These are phyloP conservation scores for Trichopria drosophilae DNA, from an alignment of 2,888 invertebrate species.

Conservation along the genomic window DNA sequence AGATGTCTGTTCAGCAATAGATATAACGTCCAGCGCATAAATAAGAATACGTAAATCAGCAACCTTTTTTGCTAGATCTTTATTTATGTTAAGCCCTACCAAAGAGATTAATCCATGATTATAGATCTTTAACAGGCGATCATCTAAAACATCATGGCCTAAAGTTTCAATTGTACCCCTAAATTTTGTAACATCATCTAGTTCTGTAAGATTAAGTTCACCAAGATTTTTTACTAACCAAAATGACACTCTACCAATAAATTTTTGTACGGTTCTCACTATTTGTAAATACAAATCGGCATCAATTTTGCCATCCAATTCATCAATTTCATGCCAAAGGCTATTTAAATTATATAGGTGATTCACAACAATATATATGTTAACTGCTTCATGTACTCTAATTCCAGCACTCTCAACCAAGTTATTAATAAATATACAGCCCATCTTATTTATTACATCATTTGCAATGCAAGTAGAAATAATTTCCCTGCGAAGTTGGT, in stretches of 20 bases:
- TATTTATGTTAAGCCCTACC: conserved; percentile 18
- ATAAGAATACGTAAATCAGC: conserved; percentile 16
- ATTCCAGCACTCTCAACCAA: conserved; percentile 9
- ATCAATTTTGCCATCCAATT: conserved; percentile 21
- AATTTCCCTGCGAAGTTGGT: conserved; percentile 6
- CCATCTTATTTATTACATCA: conserved; percentile 9
- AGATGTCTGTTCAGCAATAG: conserved; percentile 21
- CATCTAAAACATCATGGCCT: conserved; percentile 21
- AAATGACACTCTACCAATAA: conserved; percentile 19
- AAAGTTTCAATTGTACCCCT: conserved; percentile 20
- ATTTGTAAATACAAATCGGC: conserved; percentile 16
- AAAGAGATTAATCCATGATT: conserved; percentile 18
- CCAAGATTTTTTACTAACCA: conserved; percentile 19
- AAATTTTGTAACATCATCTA: conserved; percentile 22
- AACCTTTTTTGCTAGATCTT: conserved; percentile 21
- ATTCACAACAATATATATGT: conserved; percentile 19
- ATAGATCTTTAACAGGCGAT: conserved; percentile 19
- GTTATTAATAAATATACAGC: conserved; percentile 10
- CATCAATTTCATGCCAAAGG: conserved; percentile 19
- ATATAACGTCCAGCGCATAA: conserved; percentile 20
- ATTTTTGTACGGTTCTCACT: conserved; percentile 19
- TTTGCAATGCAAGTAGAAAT: conserved; percentile 7
- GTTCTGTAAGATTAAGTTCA: conserved; percentile 14
- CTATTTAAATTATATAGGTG: conserved; percentile 18
- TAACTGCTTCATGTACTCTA: conserved; percentile 10